Evolutionary conservation across 2,113 vertebrate species (phyloP), one percentile per base, ranked within the genome.

Genomic region (Echinops telfairi): DNA sequence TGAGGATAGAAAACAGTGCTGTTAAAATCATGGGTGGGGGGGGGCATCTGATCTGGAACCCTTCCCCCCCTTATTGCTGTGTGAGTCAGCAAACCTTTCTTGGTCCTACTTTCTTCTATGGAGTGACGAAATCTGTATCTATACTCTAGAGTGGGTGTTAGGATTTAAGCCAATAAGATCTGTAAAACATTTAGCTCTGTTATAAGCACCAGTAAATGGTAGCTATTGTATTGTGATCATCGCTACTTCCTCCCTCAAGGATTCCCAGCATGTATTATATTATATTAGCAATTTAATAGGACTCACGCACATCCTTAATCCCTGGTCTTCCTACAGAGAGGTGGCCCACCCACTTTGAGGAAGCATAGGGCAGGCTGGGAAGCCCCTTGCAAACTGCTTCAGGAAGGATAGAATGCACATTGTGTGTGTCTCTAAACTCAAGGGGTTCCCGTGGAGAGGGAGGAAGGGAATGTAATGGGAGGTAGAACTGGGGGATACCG

Each of bases 161-260:
- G 57, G 83, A 36, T 80, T 64, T 20, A 23, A 89, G 73, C 17
- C 83, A 60, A 43, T 36, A 25, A 76, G 10, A 19, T 88, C 57
- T 66, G 62, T 86, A 68, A 79, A 57, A 38, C 70, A 66, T 12
- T 47, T 4, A 75, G 43, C 15, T 23, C 38, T 3, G 68, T 57
- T 93, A 64, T 83, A 53, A 92, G 91, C 83, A 70, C 58, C 64
- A 80, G 76, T 86, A 23, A 91, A 83, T 57, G 43, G 80, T 76
- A n/a, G 29, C 75, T 86, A 47, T 80, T 86, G 60, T 88, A 36
- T 3, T 17, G 3, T 76, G 40, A 58, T 38, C 62, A 53, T 6
- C 14, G 3, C 6, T 22, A 57, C 91, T 90, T 38, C 66, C 70
- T 84, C 57, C 15, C 77, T 27, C 68, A 27, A 57, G 86, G 64